phyloP scores from a whole-genome alignment of 1,140 invertebrate genomes.

The Chrysomallon squamiferum region DNA sequence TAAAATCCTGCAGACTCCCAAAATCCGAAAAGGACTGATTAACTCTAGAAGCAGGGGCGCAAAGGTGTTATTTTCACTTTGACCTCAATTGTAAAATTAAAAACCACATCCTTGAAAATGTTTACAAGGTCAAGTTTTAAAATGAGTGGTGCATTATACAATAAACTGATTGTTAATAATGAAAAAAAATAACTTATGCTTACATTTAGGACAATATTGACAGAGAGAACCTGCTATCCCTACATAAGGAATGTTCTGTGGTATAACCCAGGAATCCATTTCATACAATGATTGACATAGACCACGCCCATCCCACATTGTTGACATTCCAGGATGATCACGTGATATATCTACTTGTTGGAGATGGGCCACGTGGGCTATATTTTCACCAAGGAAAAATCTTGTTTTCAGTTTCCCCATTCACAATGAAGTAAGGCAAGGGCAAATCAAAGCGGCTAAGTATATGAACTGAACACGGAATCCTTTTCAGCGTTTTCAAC shows the following conservation, averaged over 20 bases:
- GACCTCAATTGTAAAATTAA: conserved; percentile 6
- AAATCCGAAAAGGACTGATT: background rate
- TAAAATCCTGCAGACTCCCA: conserved; percentile 4
- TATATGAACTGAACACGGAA: no score
- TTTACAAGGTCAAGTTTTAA: background rate
- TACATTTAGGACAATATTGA: background rate
- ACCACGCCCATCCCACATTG: conserved; percentile 52
- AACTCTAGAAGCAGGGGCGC: background rate
- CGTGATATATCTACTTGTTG: conserved; percentile 39
- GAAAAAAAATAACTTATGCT: background rate
- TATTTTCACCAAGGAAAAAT: no score
- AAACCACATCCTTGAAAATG: background rate
- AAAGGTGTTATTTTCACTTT: conserved; percentile 1
- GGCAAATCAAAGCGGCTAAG: no score
- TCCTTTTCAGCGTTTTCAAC: no score
- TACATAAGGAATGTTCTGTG: conserved; percentile 7
- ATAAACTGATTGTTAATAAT: background rate
- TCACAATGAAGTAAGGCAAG: no score
- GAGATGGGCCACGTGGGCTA: conserved; percentile 8
- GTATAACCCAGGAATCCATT: conserved; percentile 33
- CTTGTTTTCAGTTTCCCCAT: no score
- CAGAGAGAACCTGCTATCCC: conserved; percentile 8
- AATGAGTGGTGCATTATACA: background rate
- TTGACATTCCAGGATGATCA: conserved; percentile 55
- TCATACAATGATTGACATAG: conserved; percentile 52